Base-by-base conservation (phyloP, 2,888 invertebrate species). In the Altica lythri region DNA sequence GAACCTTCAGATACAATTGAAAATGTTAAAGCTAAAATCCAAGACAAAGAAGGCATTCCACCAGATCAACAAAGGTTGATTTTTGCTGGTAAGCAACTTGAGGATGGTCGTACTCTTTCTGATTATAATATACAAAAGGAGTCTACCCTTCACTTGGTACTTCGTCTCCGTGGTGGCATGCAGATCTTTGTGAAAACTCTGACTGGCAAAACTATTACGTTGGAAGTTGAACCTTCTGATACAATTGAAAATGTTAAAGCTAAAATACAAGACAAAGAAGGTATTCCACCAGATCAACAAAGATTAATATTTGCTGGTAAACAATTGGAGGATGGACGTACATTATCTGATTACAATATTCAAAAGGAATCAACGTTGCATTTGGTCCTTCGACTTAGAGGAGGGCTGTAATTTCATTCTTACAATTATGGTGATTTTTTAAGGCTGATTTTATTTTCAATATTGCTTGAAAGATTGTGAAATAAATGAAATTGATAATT, bases 111-210 rank as follows among this genome's bases (percentile, higher is more conserved):
- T 27, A 86, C 85, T n/a, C 78, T 82, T 65, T 84, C 75, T 54
- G 85, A 83, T 76, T 85, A 83, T 79, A 86, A 80, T 72, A 86
- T 79, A 75, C 86, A 78, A 77, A 87, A 81, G 78, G 85, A 80
- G 77, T 82, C 79, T 38, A 81, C 77, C 12, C 76, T 83, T 19
- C 81, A 83, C 64, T 70, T 83, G 59, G 82, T 82, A 0, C 72
- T 83, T 2, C 75, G 82, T 65, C 74, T 78, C 5, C 52, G 71
- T 25, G 70, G 85, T 60, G 86, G 87, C 19, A 77, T 76, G 76
- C 85, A 86, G 74, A 86, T 86, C 64, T 85, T 80, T 46, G 77
- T 76, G 0, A 77, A 76, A 59, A 78, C 78, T 3, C 63, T 77
- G 49, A 79, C 77, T 12, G 82, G 82, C 13, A 83, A 83, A 60